Percentiles rank a stretch among this genome's conserved stretches.
phyloP scores from a whole-genome alignment of 2,888 invertebrate species.

The Hypselothyrea guttata region DNA sequence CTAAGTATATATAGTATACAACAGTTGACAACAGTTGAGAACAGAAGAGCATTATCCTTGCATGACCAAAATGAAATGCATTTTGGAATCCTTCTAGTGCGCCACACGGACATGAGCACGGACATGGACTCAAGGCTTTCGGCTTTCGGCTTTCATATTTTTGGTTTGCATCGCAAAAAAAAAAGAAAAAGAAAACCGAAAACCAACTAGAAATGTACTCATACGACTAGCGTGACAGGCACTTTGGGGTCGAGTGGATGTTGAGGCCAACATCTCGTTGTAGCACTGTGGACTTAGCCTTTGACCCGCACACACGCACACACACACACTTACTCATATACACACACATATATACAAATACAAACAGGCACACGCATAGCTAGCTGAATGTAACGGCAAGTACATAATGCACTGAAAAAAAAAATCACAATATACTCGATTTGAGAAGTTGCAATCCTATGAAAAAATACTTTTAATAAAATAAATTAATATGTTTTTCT shows the following conservation, averaged over 20 bases:
- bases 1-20: conserved; percentile 44
- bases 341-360: no score
- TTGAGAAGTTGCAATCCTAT: no score
- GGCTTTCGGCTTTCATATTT: no score
- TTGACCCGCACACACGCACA: conserved; percentile 55
- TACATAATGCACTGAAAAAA: no score
- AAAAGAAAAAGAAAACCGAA: conserved; percentile 6
- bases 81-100: not conserved
- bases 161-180: conserved; percentile 22
- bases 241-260: conserved; percentile 46
- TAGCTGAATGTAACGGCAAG: conserved; percentile 1
- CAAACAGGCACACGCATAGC: not conserved
- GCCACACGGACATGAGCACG: no score
- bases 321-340: conserved; percentile 16
- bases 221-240: conserved; percentile 41
- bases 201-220: no score
- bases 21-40: conserved; percentile 4
- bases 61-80: conserved; percentile 16
- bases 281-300: conserved; percentile 65
- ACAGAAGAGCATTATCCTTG: not conserved
- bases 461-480: no score
- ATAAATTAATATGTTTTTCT: no score
- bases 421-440: no score
- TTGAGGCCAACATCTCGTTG: conserved; percentile 53
- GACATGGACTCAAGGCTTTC: conserved; percentile 1